Base-by-base conservation (phyloP, 2,797 vertebrate species). In the Spinibarbus caldwelli region DNA sequence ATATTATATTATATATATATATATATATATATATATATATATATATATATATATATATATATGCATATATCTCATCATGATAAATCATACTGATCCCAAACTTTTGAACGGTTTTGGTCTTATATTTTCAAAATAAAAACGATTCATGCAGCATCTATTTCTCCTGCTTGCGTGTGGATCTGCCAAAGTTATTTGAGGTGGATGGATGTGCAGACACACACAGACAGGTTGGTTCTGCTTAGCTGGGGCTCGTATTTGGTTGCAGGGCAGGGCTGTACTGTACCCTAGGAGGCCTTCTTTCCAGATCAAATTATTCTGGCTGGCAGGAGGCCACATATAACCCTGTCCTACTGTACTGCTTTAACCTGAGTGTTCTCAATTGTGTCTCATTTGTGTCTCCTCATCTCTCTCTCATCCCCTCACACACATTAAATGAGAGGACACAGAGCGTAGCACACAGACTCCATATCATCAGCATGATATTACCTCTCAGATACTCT, bases 211-310 rank as follows among this genome's bases (percentile, higher is more conserved):
- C 49, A 64, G 29, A 43, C n/a, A 80, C 41, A 67, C 38, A 80
- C 23, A 52, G 71, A 70, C 31, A 81, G 85, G 71, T 71, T 36
- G 72, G 72, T 86, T 87, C 45, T 77, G 82, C 82, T 81, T 75
- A 76, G 66, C 68, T 82, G 79, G 9, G 47, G 41, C 62, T 59
- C 6, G 72, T 62, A 85, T 87, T 76, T 66, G 64, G 70, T 85
- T 85, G 62, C 79, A 80, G 68, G 29, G 23, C 57, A 71, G 76
- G 54, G 79, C 86, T 76, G 64, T 68, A 77, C 86, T 76, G 64
- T 68, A 77, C 41, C 19, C 54, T 66, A 75, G 73, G 82, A 86
- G 81, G 47, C 52, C 76, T 87, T 47, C 49, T 19, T 36, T 72
- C 41, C 80, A 38, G 76, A 87, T 85, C 67, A 70, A 41, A 88